Conservation (phyloP, 2,888 invertebrate genomes). For the Eueremaeus valkanovi region DNA sequence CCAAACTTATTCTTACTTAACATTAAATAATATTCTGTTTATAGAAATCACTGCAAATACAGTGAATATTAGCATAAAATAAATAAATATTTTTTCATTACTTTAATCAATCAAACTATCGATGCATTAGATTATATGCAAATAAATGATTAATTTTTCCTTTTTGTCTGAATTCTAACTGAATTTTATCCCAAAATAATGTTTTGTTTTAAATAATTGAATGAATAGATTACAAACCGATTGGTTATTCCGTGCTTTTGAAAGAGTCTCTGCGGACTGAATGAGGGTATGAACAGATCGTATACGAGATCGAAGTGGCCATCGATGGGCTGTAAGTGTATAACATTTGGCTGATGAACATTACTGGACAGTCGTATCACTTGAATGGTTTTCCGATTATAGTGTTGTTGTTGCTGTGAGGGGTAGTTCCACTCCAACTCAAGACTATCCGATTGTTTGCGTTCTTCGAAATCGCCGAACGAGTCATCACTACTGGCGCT, state of each 20-base stretch:
- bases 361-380: constrained; percentile 67
- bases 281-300: constrained; percentile 59
- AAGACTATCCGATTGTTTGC: constrained; percentile 4
- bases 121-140: no score
- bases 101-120: no score
- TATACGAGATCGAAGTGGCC: constrained; percentile 69
- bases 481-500: not conserved
- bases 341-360: constrained; percentile 53
- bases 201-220: not conserved
- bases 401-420: constrained; percentile 35
- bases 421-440: constrained; percentile 40
- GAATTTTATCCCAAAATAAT: not conserved
- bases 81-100: no score
- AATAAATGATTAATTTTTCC: no score
- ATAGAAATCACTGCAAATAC: no score
- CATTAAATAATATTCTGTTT: no score
- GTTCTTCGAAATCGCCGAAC: constrained; percentile 26
- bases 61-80: no score
- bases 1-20: no score
- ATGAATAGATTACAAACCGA: constrained; percentile 8
- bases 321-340: constrained; percentile 69
- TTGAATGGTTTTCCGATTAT: constrained; percentile 52
- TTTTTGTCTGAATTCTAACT: no score
- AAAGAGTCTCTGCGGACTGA: constrained; percentile 5
- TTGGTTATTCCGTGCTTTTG: constrained; percentile 14